phyloP scores from a whole-genome alignment of 35 echinoderm and acorn worm species.

The Stichopus chloronotus region DNA sequence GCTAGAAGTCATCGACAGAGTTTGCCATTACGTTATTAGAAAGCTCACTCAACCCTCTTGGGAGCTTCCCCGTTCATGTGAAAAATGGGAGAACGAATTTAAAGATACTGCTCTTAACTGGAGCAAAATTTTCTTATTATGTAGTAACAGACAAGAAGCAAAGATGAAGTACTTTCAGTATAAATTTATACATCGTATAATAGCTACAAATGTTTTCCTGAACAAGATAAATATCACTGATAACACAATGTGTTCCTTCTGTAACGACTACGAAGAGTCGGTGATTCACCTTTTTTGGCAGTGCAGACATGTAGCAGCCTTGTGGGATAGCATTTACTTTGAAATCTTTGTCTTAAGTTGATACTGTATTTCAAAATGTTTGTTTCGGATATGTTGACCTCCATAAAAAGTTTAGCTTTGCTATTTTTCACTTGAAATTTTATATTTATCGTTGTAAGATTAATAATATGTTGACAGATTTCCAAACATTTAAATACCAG shows the following conservation, averaged over 20 bases:
- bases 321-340: background rate
- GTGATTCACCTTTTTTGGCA: background rate
- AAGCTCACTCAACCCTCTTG: background rate
- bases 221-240: constrained; percentile 23
- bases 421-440: too few relatives aligned
- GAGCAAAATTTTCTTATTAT: background rate
- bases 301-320: background rate
- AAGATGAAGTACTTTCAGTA: background rate
- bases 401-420: too few relatives aligned
- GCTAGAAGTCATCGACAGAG: background rate
- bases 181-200: constrained; percentile 6
- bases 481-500: too few relatives aligned
- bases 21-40: constrained; percentile 26
- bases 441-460: too few relatives aligned
- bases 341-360: background rate
- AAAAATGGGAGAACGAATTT: constrained; percentile 2
- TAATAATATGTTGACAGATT: too few relatives aligned
- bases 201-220: constrained; percentile 14
- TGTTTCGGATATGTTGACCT: too few relatives aligned
- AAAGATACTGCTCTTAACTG: constrained; percentile 1
- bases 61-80: background rate
- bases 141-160: background rate
- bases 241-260: background rate
- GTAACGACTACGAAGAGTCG: background rate
- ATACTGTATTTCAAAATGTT: background rate